Evolutionary conservation across 2,797 vertebrate species (phyloP), one percentile per base, ranked within the genome.

Genomic region (Propithecus deckenii): DNA sequence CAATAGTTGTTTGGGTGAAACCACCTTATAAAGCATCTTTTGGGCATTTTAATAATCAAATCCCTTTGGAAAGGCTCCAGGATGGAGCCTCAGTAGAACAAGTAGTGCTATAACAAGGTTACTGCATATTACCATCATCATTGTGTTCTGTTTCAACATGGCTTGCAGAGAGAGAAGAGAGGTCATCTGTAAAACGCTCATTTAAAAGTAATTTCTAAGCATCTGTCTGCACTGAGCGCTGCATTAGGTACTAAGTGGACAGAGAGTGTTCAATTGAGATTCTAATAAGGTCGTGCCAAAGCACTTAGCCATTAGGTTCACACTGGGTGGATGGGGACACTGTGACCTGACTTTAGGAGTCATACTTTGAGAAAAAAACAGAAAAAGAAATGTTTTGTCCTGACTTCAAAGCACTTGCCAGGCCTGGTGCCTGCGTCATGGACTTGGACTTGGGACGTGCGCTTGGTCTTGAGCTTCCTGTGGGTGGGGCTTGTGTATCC

Each of bases 141-240:
- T 63, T 43, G 23, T 50, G 76, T 61, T 41, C 87, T 67, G 71
- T 86, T 96, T 90, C 85, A 85, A 15, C 61, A n/a, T 11, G 90
- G 17, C 78, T 88, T 88, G 79, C 79, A 61, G 89, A 30, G n/a
- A 86, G 20, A 83, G n/a, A 72, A 65, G 90, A 81, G 80, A 96
- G 96, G 92, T 88, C 81, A 7, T 75, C 76, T 95, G 96, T 91
- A 90, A 95, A 90, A 85, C 38, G n/a, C 67, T 83, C 90, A 92
- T 96, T 97, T 95, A 88, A 81, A 93, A 94, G 87, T 95, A 85
- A 96, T 97, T 95, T 95, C 80, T 78, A 69, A 97, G 93, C 89
- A 95, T 96, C 91, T 96, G 95, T 91, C 95, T 87, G 80, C 12
- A 9, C 87, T 55, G 80, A 89, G 86, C 5, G 2, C 92, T 57